These are phyloP conservation scores for Tinamus guttatus DNA, from an alignment of 2,113 vertebrate genomes.

Conservation along the genomic window DNA sequence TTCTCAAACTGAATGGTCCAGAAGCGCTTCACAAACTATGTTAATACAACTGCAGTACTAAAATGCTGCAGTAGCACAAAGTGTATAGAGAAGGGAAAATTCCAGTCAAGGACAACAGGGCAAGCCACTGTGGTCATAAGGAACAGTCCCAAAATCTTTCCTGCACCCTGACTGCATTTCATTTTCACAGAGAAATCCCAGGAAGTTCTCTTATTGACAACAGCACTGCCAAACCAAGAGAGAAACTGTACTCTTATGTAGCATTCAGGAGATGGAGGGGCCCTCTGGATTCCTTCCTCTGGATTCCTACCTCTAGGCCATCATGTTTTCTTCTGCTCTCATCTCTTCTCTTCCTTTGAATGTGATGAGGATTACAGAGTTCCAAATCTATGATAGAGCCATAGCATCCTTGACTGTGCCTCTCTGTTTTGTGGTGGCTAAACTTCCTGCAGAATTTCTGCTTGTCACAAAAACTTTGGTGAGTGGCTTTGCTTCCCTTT, in stretches of 20 bases:
- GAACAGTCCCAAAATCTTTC: not conserved
- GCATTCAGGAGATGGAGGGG: accelerated
- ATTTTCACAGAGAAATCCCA: not conserved
- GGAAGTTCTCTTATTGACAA: not conserved
- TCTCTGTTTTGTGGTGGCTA: not conserved
- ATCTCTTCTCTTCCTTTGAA: not conserved
- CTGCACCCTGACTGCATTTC: not conserved
- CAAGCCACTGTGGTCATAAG: not conserved
- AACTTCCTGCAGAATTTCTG: not conserved
- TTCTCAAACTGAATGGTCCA: conserved; percentile 36
- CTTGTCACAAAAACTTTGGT: not conserved
- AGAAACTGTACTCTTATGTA: not conserved
- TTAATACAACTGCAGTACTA: conserved; percentile 28
- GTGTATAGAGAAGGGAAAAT: not conserved
- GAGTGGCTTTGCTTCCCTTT: not conserved
- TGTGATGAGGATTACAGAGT: not conserved
- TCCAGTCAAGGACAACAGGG: conserved; percentile 41
- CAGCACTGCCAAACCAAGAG: not conserved
- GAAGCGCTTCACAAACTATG: conserved; percentile 4
- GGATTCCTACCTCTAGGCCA: accelerated
- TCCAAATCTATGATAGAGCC: not conserved
- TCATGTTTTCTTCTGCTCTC: not conserved
- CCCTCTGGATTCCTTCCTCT: not conserved
- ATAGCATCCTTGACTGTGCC: not conserved
- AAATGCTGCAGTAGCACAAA: conserved; percentile 35